These are phyloP conservation scores for Macrobrachium rosenbergii DNA, from an alignment of 1,140 invertebrate species.

Conservation along the genomic window DNA sequence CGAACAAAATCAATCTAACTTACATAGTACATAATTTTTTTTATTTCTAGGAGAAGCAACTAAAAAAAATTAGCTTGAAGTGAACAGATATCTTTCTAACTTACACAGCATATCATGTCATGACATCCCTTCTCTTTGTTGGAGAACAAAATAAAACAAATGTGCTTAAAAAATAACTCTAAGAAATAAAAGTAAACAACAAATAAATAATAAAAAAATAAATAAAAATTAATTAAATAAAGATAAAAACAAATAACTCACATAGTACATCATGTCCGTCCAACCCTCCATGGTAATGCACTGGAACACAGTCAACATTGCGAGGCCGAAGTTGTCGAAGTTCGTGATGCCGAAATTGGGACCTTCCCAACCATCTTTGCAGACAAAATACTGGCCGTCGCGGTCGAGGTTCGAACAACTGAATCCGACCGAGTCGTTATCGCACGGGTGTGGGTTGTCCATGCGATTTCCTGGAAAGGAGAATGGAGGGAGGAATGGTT, in stretches of 20 bases:
- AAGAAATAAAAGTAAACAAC: too few relatives aligned
- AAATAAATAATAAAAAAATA: too few relatives aligned
- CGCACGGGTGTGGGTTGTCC: constrained; percentile 80
- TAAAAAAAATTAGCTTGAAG: too few relatives aligned
- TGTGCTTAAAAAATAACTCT: too few relatives aligned
- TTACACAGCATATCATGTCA: too few relatives aligned
- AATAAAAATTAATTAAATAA: too few relatives aligned
- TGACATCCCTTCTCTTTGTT: too few relatives aligned
- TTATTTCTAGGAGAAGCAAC: too few relatives aligned
- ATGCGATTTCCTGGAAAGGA: constrained; percentile 55
- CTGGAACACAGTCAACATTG: constrained; percentile 99
- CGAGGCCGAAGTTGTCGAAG: constrained; percentile 99
- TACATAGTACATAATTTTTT: too few relatives aligned
- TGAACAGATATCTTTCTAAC: too few relatives aligned
- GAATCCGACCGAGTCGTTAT: constrained; percentile 79
- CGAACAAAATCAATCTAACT: too few relatives aligned
- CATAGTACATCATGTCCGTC: constrained; percentile 99
- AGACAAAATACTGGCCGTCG: constrained; percentile 84
- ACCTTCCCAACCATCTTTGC: constrained; percentile 93
- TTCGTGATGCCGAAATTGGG: constrained; percentile 99
- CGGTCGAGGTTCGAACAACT: constrained; percentile 84
- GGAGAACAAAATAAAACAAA: too few relatives aligned
- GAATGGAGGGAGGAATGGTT: neutral
- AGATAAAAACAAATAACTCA: constrained; percentile 72
- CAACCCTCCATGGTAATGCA: constrained; percentile 99